These are phyloP conservation scores for Ceyx margarethae DNA, from an alignment of 2,113 vertebrate species.

Conservation along the genomic window DNA sequence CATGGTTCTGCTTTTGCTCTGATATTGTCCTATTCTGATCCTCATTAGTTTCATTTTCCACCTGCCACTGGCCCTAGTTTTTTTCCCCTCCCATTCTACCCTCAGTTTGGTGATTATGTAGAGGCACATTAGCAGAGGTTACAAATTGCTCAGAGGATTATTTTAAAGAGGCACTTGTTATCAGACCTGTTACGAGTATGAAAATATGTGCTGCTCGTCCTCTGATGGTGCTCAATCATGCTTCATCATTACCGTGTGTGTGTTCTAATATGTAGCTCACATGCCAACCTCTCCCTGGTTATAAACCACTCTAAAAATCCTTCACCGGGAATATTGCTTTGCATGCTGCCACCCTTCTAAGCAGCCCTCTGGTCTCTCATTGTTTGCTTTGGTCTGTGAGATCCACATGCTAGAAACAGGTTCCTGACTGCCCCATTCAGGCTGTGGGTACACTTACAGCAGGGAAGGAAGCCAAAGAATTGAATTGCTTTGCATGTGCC, in stretches of 20 bases:
- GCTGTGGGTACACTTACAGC: not conserved
- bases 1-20: not conserved
- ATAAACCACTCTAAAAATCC: not conserved
- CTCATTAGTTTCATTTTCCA: not conserved
- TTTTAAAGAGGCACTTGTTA: not conserved
- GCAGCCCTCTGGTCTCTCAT: not conserved
- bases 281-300: not conserved
- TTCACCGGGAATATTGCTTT: not conserved
- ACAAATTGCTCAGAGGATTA: not conserved
- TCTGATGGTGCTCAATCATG: not conserved
- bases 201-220: not conserved
- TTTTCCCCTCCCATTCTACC: not conserved
- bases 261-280: not conserved
- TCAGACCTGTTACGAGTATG: accelerated
- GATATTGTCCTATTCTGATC: not conserved
- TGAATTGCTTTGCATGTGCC: not conserved
- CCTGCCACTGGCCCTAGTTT: not conserved
- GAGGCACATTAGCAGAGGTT: not conserved
- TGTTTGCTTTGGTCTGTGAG: not conserved
- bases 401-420: not conserved
- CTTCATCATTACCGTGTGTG: not conserved
- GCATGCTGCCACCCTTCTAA: not conserved
- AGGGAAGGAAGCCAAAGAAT: not conserved
- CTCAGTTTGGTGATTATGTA: not conserved
- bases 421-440: not conserved